A percentile compares a stretch with the other conserved stretches of the same genome.
phyloP scores from a whole-genome alignment of 2,888 invertebrate genomes.

The Aethes cnicana region DNA sequence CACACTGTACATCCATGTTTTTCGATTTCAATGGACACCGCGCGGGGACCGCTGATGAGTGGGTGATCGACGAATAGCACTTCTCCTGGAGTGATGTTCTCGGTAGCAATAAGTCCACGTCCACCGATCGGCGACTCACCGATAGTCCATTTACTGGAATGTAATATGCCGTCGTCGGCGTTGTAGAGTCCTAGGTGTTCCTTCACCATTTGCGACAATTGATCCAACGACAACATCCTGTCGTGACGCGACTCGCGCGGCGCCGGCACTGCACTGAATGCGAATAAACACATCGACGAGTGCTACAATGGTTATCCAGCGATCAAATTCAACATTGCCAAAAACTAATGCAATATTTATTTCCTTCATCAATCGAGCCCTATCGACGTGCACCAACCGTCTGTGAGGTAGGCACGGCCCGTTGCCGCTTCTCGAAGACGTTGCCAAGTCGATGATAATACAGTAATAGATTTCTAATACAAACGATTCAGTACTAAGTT shows the following conservation, averaged over 20 bases:
- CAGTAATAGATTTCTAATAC: constrained; percentile 51
- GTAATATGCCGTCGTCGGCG: constrained; percentile 47
- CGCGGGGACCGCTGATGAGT: constrained; percentile 86
- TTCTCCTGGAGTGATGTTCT: constrained; percentile 86
- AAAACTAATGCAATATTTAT: constrained; percentile 59
- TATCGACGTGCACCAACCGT: constrained; percentile 58
- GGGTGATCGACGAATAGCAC: constrained; percentile 87
- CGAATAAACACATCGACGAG: constrained; percentile 67
- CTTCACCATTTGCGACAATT: constrained; percentile 73
- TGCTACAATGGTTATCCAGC: constrained; percentile 62
- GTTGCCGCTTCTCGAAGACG: constrained; percentile 56
- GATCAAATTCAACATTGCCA: constrained; percentile 60
- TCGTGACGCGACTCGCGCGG: constrained; percentile 61
- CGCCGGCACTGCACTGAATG: constrained; percentile 72
- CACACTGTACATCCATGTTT: constrained; percentile 86
- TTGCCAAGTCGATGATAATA: constrained; percentile 63
- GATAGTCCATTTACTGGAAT: constrained; percentile 82
- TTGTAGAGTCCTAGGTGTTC: constrained; percentile 67
- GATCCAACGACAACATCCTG: constrained; percentile 79
- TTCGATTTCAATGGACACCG: constrained; percentile 70
- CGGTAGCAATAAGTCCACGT: constrained; percentile 86
- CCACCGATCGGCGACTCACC: constrained; percentile 84
- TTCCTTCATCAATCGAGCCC: constrained; percentile 60
- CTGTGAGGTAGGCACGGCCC: constrained; percentile 51
- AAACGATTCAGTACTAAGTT: constrained; percentile 38